Evolutionary conservation across 1,140 invertebrate species (phyloP).

Genomic region (Drosophila kurseongensis): DNA sequence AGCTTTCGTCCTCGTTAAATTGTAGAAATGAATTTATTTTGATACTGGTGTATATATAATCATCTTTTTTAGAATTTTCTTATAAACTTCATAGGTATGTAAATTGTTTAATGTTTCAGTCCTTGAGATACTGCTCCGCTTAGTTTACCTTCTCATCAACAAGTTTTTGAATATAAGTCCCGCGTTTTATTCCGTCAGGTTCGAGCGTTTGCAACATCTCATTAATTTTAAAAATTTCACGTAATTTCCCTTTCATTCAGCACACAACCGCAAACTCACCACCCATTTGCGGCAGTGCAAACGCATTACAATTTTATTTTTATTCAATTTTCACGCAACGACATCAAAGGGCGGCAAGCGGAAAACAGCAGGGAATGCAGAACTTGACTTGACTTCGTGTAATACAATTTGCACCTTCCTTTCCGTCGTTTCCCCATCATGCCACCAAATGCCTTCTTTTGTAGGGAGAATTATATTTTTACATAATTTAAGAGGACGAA

Average conservation of each 20-base stretch:
- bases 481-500: conserved; percentile 67
- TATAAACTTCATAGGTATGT: too few species aligned
- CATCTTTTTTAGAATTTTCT: too few species aligned
- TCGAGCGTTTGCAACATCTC: conserved; percentile 29
- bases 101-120: too few species aligned
- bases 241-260: conserved; percentile 42
- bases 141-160: too few species aligned
- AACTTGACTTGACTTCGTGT: conserved; percentile 41
- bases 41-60: too few species aligned
- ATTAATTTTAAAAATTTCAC: conserved; percentile 44
- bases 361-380: conserved; percentile 29
- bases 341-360: conserved; percentile 58
- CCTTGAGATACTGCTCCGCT: too few species aligned
- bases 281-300: conserved; percentile 13
- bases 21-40: too few species aligned
- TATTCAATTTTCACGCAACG: conserved; percentile 64
- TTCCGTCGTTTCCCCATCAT: conserved; percentile 5
- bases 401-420: conserved; percentile 57
- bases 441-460: conserved; percentile 19
- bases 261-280: conserved; percentile 35
- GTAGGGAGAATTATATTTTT: conserved; percentile 68
- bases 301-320: conserved; percentile 66
- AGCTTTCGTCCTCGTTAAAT: too few species aligned
- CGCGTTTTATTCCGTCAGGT: conserved; percentile 18
- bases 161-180: neutral